Evolutionary conservation across 2,797 vertebrate genomes (phyloP).

Genomic region (Rachycentron canadum): DNA sequence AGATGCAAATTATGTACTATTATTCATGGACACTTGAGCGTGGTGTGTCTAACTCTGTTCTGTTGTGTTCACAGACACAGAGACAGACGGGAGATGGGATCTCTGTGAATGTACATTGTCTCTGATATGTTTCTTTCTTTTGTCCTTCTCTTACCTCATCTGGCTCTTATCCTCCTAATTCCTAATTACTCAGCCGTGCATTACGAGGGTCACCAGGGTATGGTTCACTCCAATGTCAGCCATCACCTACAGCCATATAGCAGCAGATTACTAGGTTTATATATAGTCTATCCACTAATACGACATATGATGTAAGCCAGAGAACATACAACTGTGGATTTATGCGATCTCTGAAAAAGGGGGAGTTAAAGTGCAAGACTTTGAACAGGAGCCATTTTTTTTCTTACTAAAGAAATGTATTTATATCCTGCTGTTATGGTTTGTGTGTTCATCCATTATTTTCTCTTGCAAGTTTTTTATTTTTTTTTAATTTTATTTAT

Average conservation of each 20-base stretch:
- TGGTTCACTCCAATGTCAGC: constrained; percentile 51
- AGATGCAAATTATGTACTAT: constrained; percentile 23
- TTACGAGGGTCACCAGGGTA: constrained; percentile 42
- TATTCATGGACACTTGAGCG: constrained; percentile 3
- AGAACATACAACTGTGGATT: constrained; percentile 28
- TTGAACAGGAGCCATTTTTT: constrained; percentile 4
- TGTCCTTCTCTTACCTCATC: constrained; percentile 32
- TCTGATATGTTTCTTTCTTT: background rate
- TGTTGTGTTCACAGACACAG: background rate
- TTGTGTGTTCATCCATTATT: background rate
- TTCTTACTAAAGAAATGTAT: background rate
- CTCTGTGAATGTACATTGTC: constrained; percentile 11
- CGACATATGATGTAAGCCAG: constrained; percentile 29
- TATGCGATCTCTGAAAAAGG: background rate
- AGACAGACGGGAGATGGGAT: constrained; percentile 7
- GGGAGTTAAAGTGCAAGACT: background rate
- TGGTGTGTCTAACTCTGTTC: background rate
- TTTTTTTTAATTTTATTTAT: constrained; percentile 2
- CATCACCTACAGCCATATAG: constrained; percentile 43
- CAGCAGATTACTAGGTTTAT: constrained; percentile 47
- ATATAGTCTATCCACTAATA: constrained; percentile 43
- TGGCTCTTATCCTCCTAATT: constrained; percentile 46
- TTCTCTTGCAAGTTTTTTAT: constrained; percentile 3
- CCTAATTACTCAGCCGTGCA: constrained; percentile 49
- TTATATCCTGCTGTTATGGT: background rate